Evolutionary conservation across 2,888 invertebrate species (phyloP).

Genomic region (Trissonchulus sp.): DNA sequence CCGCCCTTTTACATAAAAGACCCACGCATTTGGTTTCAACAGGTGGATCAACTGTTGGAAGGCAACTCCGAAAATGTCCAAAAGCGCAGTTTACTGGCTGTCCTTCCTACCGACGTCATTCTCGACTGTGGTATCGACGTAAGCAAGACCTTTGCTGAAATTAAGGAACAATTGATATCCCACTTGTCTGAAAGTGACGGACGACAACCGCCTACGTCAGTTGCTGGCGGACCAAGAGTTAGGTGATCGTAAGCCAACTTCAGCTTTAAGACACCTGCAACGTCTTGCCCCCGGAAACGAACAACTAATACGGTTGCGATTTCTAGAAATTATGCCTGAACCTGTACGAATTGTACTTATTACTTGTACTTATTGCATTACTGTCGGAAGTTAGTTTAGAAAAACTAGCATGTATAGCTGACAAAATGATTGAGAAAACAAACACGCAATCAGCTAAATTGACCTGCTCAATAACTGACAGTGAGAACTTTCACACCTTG

Average conservation of each 20-base stretch:
- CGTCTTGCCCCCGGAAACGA: slow-evolving; percentile 14
- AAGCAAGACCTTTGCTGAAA: background rate
- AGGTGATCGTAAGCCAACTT: slow-evolving; percentile 1
- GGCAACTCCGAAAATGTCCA: no score
- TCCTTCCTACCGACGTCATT: no score
- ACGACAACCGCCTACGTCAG: slow-evolving; percentile 14
- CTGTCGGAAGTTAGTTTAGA: slow-evolving; percentile 3
- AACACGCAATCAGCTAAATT: background rate
- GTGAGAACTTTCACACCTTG: no score
- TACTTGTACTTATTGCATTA: no score
- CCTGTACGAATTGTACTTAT: slow-evolving; percentile 17
- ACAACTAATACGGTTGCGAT: background rate
- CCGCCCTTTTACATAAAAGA: no score
- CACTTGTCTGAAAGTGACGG: background rate
- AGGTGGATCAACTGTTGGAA: no score
- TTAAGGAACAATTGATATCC: background rate
- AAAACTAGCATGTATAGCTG: background rate
- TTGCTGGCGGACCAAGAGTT: slow-evolving; percentile 10
- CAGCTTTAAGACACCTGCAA: background rate
- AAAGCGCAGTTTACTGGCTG: no score
- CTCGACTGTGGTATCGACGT: no score
- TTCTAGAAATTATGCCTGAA: slow-evolving; percentile 22
- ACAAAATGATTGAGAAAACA: slow-evolving; percentile 14
- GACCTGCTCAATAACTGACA: no score
- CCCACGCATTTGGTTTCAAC: no score